Conservation (phyloP, 2,888 invertebrate genomes). For the Mimumesa dahlbomi region DNA sequence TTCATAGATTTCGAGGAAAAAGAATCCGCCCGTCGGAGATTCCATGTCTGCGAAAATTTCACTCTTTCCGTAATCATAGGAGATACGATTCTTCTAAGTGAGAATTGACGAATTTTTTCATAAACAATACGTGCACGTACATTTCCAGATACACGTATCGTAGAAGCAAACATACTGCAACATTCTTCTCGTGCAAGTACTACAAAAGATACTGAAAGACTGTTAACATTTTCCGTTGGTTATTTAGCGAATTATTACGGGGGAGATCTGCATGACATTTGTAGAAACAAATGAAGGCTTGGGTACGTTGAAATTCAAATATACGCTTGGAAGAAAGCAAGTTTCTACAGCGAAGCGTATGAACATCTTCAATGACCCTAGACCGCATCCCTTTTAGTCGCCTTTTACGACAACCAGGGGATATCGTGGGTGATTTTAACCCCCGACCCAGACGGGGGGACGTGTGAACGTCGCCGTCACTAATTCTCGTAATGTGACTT, state of each 20-base stretch:
- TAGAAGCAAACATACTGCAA: conserved; percentile 19
- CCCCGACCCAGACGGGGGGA: too few species aligned
- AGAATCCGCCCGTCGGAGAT: conserved; percentile 25
- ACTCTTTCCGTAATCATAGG: neutral
- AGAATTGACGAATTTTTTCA: neutral
- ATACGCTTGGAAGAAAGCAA: too few species aligned
- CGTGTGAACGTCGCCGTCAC: too few species aligned
- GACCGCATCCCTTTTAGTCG: too few species aligned
- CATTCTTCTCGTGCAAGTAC: neutral
- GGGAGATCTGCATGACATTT: neutral
- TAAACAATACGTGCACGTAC: neutral
- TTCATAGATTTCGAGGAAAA: conserved; percentile 78
- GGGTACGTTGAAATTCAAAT: neutral
- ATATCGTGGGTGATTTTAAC: too few species aligned
- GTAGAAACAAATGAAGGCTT: conserved; percentile 8
- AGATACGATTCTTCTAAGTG: neutral
- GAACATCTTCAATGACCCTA: too few species aligned
- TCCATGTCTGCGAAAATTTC: neutral
- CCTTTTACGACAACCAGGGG: too few species aligned
- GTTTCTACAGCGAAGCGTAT: too few species aligned
- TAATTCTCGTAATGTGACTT: neutral
- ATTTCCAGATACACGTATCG: conserved; percentile 1
- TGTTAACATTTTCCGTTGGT: conserved; percentile 8
- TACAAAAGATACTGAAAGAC: neutral
- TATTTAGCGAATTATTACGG: neutral